Evolutionary conservation across 92 coral and sea anemone species (phyloP), one percentile per base, ranked within the genome.

Genomic region (Zoanthus gigantus): DNA sequence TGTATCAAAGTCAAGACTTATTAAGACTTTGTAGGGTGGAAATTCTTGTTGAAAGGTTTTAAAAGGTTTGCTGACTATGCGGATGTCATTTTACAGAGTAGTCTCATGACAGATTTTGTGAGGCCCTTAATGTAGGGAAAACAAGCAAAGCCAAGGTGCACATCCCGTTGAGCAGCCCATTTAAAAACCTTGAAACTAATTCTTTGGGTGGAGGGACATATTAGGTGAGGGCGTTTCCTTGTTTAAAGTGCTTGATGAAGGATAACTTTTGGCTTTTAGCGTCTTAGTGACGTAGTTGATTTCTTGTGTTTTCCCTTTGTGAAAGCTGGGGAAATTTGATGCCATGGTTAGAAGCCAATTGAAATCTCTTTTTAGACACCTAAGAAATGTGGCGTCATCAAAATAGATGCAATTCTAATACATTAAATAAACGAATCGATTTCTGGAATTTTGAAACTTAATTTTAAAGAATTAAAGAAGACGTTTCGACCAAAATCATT

Each of bases 241-340:
- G 23, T 61, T 61, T 61, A 61, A 16, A 23, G 23, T 61, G 29
- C 7, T 7, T 6, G 69, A 61, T 61, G 18, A 76, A 6, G 80
- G 80, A 61, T 12, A 61, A 3, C 23, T 23, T 4, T 61, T 61
- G 69, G 69, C 69, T 61, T 61, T 61, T 16, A 12, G 29, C 5
- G 17, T 17, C 69, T 61, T 0, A 61, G 69, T 61, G 0, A 61
- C 69, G 23, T 16, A 23, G 7, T 61, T 61, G 69, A 61, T 61
- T 61, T 61, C 29, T 61, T 61, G 69, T 61, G 69, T 61, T 61
- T 61, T 61, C 12, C 69, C 69, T 61, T 61, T 61, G 69, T 61
- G 17, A 2, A 0, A 8, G 69, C 69, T 61, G 69, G 28, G 69
- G 0, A 16, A 23, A 16, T 61, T 16, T 8, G n/a, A 2, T 61